Base-by-base conservation (phyloP, 2,113 vertebrate genomes). In the Cygnus buccinator region DNA sequence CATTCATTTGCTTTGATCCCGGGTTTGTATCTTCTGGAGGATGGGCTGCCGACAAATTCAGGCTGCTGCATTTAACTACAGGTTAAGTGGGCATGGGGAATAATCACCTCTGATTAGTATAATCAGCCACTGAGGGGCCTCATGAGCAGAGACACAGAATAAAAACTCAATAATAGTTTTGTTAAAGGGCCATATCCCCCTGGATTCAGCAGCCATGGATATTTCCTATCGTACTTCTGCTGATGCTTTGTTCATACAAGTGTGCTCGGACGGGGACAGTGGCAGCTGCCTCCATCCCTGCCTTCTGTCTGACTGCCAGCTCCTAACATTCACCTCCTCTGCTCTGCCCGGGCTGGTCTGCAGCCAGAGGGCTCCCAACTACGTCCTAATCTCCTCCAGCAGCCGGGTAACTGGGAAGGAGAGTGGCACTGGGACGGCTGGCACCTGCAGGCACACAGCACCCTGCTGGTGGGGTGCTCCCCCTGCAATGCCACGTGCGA, bases 41-140 rank as follows among this genome's bases (percentile, higher is more conserved):
- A 57, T 65, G n/a, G 7, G 65, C 90, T 41, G 50, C 92, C 79
- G 54, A 85, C 50, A 91, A 91, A 79, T 73, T 87, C 71, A 94
- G 74, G 59, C 58, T 82, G 71, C 89, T 83, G 77, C 26, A 82
- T 95, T 96, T 91, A 93, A 94, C 92, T 91, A 89, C n/a, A 87
- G 77, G 78, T 89, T 94, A 95, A 87, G 80, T 86, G 72, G 71
- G 81, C 77, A 78, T 9, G 74, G 76, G 82, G 33, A 92, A 66
- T 94, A 92, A 80, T 96, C 84, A 85, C 80, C 92, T 91, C 81
- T 93, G 62, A 95, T 96, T 94, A 95, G 77, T 91, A 93, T 92
- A 95, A 96, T 96, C 89, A 92, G 94, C 83, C 84, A 79, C 54
- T 29, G 52, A 92, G 68, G 35, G 67, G 57, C 73, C 80, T 94